Evolutionary conservation across 2,113 vertebrate genomes (phyloP).

Genomic region (Macaca fascicularis): DNA sequence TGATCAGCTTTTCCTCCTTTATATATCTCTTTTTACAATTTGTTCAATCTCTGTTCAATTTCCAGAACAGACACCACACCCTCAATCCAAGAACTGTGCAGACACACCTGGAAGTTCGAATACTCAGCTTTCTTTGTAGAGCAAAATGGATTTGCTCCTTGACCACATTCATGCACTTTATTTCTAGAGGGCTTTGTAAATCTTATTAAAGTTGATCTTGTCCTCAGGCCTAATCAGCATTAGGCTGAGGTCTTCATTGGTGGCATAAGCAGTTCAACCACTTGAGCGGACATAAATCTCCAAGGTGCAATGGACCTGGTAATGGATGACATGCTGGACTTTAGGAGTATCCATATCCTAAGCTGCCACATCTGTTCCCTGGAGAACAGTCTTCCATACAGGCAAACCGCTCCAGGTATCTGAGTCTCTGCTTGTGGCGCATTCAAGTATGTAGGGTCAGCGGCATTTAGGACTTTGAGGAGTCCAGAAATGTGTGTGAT

Average conservation of each 20-base stretch:
- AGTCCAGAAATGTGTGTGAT: conserved; percentile 92
- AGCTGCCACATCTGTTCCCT: conserved; percentile 94
- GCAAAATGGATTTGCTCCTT: conserved; percentile 93
- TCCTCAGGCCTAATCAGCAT: conserved; percentile 93
- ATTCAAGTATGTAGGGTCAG: conserved; percentile 94
- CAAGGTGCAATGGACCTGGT: conserved; percentile 92
- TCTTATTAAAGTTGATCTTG: conserved; percentile 92
- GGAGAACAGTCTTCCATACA: conserved; percentile 89
- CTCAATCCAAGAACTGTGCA: conserved; percentile 93
- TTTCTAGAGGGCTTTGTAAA: conserved; percentile 91
- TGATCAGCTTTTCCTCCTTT: conserved; percentile 80
- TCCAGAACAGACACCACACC: conserved; percentile 93
- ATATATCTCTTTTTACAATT: conserved; percentile 80
- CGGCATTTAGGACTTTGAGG: conserved; percentile 89
- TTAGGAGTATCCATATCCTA: conserved; percentile 94
- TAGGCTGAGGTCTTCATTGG: conserved; percentile 91
- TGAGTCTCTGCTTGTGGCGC: conserved; percentile 96
- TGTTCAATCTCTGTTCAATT: conserved; percentile 83
- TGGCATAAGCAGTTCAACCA: conserved; percentile 92
- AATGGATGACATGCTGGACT: conserved; percentile 94
- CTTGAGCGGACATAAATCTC: conserved; percentile 95
- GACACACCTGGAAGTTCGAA: conserved; percentile 89
- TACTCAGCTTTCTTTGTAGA: conserved; percentile 91
- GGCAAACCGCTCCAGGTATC: conserved; percentile 94
- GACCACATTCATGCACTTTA: conserved; percentile 88